These are phyloP conservation scores for Drosophila neonasuta DNA, from an alignment of 2,888 invertebrate species.

Conservation along the genomic window DNA sequence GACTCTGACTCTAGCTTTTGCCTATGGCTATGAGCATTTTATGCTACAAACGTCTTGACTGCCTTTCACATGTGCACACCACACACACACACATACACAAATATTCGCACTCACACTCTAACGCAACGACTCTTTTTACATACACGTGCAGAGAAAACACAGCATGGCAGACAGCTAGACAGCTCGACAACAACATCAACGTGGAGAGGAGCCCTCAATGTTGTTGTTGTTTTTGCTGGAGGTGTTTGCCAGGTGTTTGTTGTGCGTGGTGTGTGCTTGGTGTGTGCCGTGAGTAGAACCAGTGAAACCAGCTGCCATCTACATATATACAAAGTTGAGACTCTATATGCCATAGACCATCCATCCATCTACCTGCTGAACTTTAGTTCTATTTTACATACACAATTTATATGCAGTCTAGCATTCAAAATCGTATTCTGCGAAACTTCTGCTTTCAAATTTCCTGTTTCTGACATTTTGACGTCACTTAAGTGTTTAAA, in stretches of 20 bases:
- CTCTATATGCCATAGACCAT: not conserved
- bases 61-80: slow-evolving; percentile 46
- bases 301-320: slow-evolving; percentile 10
- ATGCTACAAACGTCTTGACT: slow-evolving; percentile 51
- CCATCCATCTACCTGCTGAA: slow-evolving; percentile 1
- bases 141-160: slow-evolving; percentile 8
- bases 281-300: not conserved
- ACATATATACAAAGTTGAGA: not conserved
- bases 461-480: slow-evolving; percentile 9
- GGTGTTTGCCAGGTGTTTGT: slow-evolving; percentile 50
- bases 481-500: not conserved
- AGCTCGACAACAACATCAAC: slow-evolving; percentile 9
- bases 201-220: slow-evolving; percentile 15
- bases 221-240: slow-evolving; percentile 10
- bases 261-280: slow-evolving; percentile 14
- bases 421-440: slow-evolving; percentile 1
- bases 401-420: slow-evolving; percentile 2
- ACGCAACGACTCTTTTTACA: slow-evolving; percentile 8
- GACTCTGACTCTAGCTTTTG: slow-evolving; percentile 25
- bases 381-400: slow-evolving; percentile 14
- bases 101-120: slow-evolving; percentile 9
- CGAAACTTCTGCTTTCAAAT: slow-evolving; percentile 1
- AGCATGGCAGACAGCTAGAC: slow-evolving; percentile 10
- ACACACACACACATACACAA: slow-evolving; percentile 12
- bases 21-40: slow-evolving; percentile 49